These are phyloP conservation scores for Larimichthys polyactis DNA, from an alignment of 2,113 vertebrate species.

Conservation along the genomic window DNA sequence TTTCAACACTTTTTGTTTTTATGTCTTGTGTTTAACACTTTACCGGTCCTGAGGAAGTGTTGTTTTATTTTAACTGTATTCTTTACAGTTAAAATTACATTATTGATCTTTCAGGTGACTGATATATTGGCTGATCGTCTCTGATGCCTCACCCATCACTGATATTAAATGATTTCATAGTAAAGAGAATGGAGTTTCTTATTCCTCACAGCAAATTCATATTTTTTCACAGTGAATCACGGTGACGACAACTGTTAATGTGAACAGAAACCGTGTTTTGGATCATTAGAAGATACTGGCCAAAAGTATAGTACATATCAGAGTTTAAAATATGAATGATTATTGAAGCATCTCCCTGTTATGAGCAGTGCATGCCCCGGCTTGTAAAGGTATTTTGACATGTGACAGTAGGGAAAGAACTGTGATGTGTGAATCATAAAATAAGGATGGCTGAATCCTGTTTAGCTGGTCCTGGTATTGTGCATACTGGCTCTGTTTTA, in stretches of 20 bases:
- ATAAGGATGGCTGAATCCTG: too few species aligned
- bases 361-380: too few species aligned
- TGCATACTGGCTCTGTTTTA: too few species aligned
- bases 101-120: not conserved
- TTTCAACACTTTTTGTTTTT: fast-evolving
- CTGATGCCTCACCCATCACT: not conserved
- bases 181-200: not conserved
- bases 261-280: not conserved
- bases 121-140: too few species aligned
- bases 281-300: not conserved
- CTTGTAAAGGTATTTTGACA: not conserved
- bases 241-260: too few species aligned
- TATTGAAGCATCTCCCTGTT: too few species aligned
- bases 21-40: not conserved
- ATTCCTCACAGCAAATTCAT: too few species aligned
- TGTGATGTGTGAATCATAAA: not conserved
- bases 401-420: not conserved
- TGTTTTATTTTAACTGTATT: not conserved
- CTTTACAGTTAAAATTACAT: conserved; percentile 12
- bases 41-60: not conserved
- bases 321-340: not conserved
- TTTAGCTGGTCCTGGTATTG: too few species aligned
- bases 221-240: too few species aligned
- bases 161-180: not conserved
- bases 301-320: not conserved